Conservation (phyloP, 2,888 invertebrate species). For the Lasioglossum marginatum region DNA sequence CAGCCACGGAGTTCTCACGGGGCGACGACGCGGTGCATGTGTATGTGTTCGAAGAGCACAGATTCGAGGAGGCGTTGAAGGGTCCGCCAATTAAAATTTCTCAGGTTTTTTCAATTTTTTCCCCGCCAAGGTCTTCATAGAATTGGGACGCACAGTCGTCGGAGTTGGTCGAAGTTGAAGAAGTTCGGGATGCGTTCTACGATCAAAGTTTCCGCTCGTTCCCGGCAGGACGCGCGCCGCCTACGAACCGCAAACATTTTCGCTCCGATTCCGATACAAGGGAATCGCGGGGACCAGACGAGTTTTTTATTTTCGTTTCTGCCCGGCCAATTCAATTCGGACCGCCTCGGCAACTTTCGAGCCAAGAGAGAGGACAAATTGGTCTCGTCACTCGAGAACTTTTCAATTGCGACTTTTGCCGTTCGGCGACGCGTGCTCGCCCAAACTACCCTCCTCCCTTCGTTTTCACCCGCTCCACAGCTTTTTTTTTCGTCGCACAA, state of each 20-base stretch:
- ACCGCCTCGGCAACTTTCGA: slow-evolving; percentile 8
- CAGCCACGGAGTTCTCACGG: background rate
- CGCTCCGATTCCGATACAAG: background rate
- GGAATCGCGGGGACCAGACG: background rate
- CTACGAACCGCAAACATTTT: background rate
- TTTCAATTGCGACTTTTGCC: slow-evolving; percentile 44
- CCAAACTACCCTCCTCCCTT: background rate
- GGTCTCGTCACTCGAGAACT: slow-evolving; percentile 43
- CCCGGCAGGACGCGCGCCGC: background rate
- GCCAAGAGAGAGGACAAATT: background rate
- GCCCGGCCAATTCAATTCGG: background rate
- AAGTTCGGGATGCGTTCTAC: background rate
- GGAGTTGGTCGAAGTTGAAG: background rate
- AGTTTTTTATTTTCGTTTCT: background rate
- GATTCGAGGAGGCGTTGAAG: background rate
- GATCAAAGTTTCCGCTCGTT: background rate
- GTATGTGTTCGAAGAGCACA: background rate
- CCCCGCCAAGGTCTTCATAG: background rate
- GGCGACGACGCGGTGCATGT: background rate
- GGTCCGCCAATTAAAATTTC: background rate
- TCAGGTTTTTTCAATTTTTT: background rate
- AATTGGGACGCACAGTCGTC: background rate
- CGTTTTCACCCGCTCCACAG: background rate
- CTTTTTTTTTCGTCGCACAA: background rate
- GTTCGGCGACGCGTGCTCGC: background rate